Evolutionary conservation across 2,113 vertebrate species (phyloP), one percentile per base, ranked within the genome.

Genomic region (Protomyctophum bolini): DNA sequence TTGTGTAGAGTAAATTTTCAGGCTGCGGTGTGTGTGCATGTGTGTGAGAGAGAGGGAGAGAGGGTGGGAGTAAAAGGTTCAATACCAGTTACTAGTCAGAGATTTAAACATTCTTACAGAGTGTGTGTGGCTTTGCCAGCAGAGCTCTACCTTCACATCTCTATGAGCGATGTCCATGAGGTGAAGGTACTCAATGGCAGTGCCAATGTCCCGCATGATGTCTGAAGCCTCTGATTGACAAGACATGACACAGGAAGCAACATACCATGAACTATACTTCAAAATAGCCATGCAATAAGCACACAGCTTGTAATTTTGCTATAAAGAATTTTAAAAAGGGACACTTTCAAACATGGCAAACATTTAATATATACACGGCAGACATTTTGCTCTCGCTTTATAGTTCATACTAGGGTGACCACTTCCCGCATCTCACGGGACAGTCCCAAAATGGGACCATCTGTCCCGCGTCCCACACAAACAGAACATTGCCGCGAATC

Each of bases 1-100:
- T 94, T 0, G 95, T 96, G 82, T 97, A 98, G 10, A 98, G 96
- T 76, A 98, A 87, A 86, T 98, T 98, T 88, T 98, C 96, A 63
- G 96, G 96, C 96, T 95, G 84, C 60, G 77, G 52, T 15, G 63
- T 29, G 46, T 87, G 58, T 11, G 47, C 4, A 15, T 14, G 54
- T 51, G 45, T 14, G 8, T 68, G 0, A 8, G 28, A 21, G 33
- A 68, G 4, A 3, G 6, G 46, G 11, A 41, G 6, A 41, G 3
- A 41, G 10, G 68, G 51, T 14, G 1, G 14, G 8, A 21, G 21
- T 21, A 21, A 21, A 21, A 41, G 33, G 33, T 41, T 41, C 33
- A 41, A 41, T 41, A 41, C 2, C 33, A 41, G 33, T 41, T 41
- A 41, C 33, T 41, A 21, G 21, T 21, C 5, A 41, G 33, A 41